Percentiles rank a stretch among this genome's conserved stretches.
phyloP scores from a whole-genome alignment of 1,140 invertebrate species.

The Tetramorium parvispinum region DNA sequence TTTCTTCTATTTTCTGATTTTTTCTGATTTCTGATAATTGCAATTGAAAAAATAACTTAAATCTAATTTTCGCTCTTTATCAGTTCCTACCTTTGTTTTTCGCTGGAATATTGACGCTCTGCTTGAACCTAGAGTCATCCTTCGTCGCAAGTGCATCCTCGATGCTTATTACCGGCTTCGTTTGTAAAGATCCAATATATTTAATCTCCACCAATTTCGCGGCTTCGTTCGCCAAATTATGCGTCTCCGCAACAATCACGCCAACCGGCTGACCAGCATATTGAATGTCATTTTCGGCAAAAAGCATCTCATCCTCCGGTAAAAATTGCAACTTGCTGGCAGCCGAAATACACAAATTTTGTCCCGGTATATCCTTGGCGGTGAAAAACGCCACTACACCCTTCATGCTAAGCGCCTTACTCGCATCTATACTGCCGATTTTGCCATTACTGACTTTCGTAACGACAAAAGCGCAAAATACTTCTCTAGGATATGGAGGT shows the following conservation, averaged over 20 bases:
- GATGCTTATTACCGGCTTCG: constrained; percentile 88
- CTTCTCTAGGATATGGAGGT: constrained; percentile 86
- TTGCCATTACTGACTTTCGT: constrained; percentile 86
- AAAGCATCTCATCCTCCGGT: constrained; percentile 81
- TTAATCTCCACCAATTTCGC: constrained; percentile 89
- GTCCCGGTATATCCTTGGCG: constrained; percentile 91
- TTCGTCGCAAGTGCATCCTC: constrained; percentile 87
- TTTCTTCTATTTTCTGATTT: too few relatives aligned
- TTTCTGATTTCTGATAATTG: too few relatives aligned
- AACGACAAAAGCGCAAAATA: constrained; percentile 89
- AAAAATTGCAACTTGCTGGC: constrained; percentile 60
- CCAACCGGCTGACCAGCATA: constrained; percentile 92
- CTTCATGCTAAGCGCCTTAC: constrained; percentile 87
- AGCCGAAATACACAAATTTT: constrained; percentile 87
- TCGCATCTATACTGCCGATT: constrained; percentile 87
- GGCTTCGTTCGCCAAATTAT: constrained; percentile 88
- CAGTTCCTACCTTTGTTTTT: constrained; percentile 79
- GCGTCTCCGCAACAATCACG: constrained; percentile 88
- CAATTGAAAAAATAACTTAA: too few relatives aligned
- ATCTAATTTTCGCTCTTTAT: neutral
- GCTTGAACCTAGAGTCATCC: constrained; percentile 78
- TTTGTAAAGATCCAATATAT: constrained; percentile 84
- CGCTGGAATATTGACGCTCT: constrained; percentile 75
- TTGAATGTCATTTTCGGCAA: constrained; percentile 85
- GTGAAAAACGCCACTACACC: constrained; percentile 91